Conservation (phyloP, 1,140 invertebrate genomes). For the Saxidomus purpurata region DNA sequence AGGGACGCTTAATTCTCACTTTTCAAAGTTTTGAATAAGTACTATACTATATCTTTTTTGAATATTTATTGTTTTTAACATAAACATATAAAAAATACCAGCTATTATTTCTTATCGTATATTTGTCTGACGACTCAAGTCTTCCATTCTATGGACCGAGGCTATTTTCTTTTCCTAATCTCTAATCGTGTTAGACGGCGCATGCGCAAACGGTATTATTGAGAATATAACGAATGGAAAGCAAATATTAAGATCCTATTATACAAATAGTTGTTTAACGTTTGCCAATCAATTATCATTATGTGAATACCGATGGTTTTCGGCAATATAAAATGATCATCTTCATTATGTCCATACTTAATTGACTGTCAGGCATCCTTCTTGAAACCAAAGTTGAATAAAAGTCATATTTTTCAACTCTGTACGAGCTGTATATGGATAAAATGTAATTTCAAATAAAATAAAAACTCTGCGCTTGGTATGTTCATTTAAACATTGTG, state of each 20-base stretch:
- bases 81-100: background rate
- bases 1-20: background rate
- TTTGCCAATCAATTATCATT: slow-evolving; percentile 38
- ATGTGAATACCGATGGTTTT: background rate
- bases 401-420: too few relatives aligned
- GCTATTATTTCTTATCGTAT: background rate
- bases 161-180: slow-evolving; percentile 43
- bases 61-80: background rate
- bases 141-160: background rate
- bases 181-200: background rate
- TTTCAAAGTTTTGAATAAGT: background rate
- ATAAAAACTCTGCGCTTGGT: too few relatives aligned
- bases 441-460: too few relatives aligned
- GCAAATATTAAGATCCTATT: slow-evolving; percentile 8
- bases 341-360: background rate
- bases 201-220: slow-evolving; percentile 15
- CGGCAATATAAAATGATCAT: background rate
- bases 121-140: too few relatives aligned
- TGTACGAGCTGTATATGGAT: too few relatives aligned
- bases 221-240: slow-evolving; percentile 14
- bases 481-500: too few relatives aligned
- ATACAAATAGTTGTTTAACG: slow-evolving; percentile 42
- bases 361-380: too few relatives aligned
- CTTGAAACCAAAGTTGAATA: too few relatives aligned
- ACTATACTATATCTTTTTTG: background rate